Base-by-base conservation (phyloP, 1,140 invertebrate species). In the Meloidogyne exigua region DNA sequence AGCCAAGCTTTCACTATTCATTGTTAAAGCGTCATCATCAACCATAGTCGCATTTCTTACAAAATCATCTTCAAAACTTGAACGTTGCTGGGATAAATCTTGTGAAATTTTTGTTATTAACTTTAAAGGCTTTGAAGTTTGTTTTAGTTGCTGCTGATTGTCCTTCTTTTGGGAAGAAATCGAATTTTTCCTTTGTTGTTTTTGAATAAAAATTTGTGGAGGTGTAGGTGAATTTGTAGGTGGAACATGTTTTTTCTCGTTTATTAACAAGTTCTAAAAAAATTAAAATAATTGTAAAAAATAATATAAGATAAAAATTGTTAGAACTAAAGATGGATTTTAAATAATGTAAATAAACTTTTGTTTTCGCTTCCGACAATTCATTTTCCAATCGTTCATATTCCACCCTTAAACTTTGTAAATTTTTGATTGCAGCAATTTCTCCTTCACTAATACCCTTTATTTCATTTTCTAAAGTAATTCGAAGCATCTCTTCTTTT, bases 401-500 rank as follows among this genome's bases (percentile, higher is more conserved):
- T 36, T 73, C 72, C 11, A 18, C 13, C 18, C 28, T 62, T 49
- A 66, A 39, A n/a, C 36, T 28, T 18, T 73, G 36, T 5, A 57
- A 1, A n/a, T 57, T 57, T 57, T 57, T 57, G 10, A 57, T n/a
- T n/a, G 49, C 4, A n/a, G 9, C 5, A 57, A n/a, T 5, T 57
- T 57, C 49, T n/a, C 49, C 21, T 57, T n/a, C 49, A 26, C 0
- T 39, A 66, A 42, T 73, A 64, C 15, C 21, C n/a, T 73, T 42
- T 36, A 73, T 28, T 18, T 73, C 72, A 64, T 21, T 57, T 21
- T 32, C 57, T 65, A 73, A 28, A 39, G 62, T 65, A 23, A 23
- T 64, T 62, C 72, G 72, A 26, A 73, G 25, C 3, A 65, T 62
- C n/a, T 73, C 72, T 65, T 65, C 72, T 36, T 36, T 65, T 32